Percentiles rank a stretch among this genome's conserved stretches.
These are phyloP conservation scores for Drosophila melanosoma DNA, from an alignment of 2,888 invertebrate species.

Conservation along the genomic window DNA sequence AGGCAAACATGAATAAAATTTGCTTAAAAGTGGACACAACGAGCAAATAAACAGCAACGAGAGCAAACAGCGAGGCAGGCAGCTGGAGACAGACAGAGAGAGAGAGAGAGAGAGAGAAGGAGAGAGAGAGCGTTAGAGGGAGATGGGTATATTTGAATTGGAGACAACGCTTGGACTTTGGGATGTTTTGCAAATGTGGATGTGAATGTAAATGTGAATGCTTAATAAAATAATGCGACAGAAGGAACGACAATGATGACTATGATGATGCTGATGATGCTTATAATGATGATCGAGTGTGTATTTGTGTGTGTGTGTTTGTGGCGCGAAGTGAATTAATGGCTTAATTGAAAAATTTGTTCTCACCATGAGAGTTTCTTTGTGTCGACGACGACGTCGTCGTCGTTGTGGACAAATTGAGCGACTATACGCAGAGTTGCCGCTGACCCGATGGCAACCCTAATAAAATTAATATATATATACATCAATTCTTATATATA, in stretches of 20 bases:
- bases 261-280: constrained; percentile 48
- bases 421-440: constrained; percentile 39
- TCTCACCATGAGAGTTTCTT: constrained; percentile 77
- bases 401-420: constrained; percentile 63
- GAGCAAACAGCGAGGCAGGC: neutral
- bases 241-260: constrained; percentile 71
- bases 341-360: constrained; percentile 85
- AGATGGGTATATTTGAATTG: constrained; percentile 45
- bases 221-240: constrained; percentile 84
- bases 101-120: constrained; percentile 10
- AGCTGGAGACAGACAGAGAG: constrained; percentile 19
- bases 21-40: constrained; percentile 76
- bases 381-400: constrained; percentile 26
- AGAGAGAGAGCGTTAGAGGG: constrained; percentile 4
- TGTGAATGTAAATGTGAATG: constrained; percentile 53
- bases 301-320: constrained; percentile 34
- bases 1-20: constrained; percentile 77
- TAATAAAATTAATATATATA: constrained; percentile 6
- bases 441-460: constrained; percentile 20
- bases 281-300: constrained; percentile 50
- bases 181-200: constrained; percentile 40
- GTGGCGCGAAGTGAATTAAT: constrained; percentile 82
- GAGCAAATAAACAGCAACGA: constrained; percentile 54
- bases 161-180: constrained; percentile 59
- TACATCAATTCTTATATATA: neutral